Conservation (phyloP, 2,113 vertebrate genomes). For the Aplodontia rufa region DNA sequence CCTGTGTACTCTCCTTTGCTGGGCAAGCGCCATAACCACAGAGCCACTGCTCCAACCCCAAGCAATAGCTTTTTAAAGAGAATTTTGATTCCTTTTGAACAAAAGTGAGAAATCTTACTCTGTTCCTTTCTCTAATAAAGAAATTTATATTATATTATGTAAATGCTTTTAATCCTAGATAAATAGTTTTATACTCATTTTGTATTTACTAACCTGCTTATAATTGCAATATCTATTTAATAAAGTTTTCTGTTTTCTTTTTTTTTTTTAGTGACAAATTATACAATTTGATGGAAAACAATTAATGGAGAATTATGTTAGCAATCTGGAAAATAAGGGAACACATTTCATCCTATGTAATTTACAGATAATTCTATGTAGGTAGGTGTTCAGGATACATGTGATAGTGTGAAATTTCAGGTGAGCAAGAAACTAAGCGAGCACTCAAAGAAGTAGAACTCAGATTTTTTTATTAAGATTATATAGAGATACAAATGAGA, state of each 20-base stretch:
- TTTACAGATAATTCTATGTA: background rate
- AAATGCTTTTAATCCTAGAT: background rate
- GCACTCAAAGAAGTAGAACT: no score
- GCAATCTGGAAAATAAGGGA: background rate
- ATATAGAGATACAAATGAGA: no score
- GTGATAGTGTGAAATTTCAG: no score
- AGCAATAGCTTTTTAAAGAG: background rate
- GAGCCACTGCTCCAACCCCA: no score
- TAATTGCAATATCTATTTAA: background rate
- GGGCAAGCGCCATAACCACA: no score
- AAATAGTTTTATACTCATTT: background rate
- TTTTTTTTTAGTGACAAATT: background rate
- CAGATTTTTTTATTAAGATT: no score
- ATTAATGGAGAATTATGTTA: background rate
- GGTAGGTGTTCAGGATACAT: background rate
- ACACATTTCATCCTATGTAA: background rate
- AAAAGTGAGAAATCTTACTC: background rate
- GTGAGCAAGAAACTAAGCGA: no score
- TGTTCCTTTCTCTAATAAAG: background rate
- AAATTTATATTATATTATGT: background rate
- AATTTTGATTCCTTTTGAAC: background rate
- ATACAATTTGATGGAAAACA: background rate
- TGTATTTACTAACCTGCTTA: background rate
- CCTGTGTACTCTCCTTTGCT: no score
- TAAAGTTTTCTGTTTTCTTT: background rate